Evolutionary conservation across 1,140 invertebrate species (phyloP).

Genomic region (Drosophila lini): DNA sequence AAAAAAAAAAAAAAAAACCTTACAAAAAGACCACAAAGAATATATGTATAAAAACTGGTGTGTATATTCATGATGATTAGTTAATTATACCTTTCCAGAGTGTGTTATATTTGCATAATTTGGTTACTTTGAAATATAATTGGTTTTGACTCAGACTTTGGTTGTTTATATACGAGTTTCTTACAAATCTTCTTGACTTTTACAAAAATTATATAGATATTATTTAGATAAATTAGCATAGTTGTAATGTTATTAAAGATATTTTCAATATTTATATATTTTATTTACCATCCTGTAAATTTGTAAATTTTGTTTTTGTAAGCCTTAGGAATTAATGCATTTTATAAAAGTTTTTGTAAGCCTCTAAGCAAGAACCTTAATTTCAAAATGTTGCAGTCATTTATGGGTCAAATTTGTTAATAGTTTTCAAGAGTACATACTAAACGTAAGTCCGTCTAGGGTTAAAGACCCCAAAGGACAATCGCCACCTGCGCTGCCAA

Average conservation of each 20-base stretch:
- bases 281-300: no score
- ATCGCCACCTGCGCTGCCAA: conserved; percentile 2
- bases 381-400: not conserved
- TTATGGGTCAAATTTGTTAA: not conserved
- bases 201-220: not conserved
- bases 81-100: conserved; percentile 6
- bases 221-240: not conserved
- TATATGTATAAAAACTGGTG: not conserved
- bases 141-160: not conserved
- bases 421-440: not conserved
- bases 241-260: not conserved
- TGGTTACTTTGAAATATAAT: conserved; percentile 3
- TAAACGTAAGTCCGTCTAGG: not conserved
- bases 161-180: not conserved
- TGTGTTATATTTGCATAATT: conserved; percentile 3
- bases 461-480: conserved; percentile 3
- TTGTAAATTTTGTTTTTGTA: not conserved
- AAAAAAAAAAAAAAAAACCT: conserved; percentile 2
- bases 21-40: not conserved
- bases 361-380: not conserved
- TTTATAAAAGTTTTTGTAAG: not conserved
- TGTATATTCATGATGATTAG: conserved; percentile 1
- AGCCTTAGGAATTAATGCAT: not conserved
- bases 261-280: not conserved
- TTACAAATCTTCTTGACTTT: not conserved